These are phyloP conservation scores for Protobothrops mucrosquamatus DNA, from an alignment of 2,113 vertebrate genomes.

Conservation along the genomic window DNA sequence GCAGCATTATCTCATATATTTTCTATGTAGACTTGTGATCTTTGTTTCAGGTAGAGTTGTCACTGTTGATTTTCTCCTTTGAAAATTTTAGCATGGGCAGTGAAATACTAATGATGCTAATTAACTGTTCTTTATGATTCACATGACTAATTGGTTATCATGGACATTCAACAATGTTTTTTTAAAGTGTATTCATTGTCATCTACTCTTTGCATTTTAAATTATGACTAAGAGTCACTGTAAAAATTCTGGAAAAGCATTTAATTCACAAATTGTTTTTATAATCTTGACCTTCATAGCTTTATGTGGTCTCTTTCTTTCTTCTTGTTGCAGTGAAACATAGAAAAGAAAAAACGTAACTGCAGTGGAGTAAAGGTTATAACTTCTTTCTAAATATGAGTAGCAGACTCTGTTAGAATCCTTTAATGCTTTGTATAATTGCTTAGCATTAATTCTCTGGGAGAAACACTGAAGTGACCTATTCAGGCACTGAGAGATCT, in stretches of 20 bases:
- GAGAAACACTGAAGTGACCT: constrained; percentile 38
- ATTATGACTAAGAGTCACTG: constrained; percentile 48
- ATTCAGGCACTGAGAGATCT: constrained; percentile 4
- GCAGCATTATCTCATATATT: background rate
- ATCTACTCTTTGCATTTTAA: constrained; percentile 25
- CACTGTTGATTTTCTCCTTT: background rate
- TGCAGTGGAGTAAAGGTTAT: background rate
- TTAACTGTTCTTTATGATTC: background rate
- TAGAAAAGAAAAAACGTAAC: background rate
- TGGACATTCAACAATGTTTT: background rate
- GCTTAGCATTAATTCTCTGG: constrained; percentile 44
- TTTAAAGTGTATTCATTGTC: background rate
- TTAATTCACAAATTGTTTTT: constrained; percentile 58
- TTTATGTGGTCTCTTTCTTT: constrained; percentile 48
- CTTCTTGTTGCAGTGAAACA: constrained; percentile 8
- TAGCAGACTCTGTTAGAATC: constrained; percentile 36
- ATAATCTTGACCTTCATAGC: constrained; percentile 54
- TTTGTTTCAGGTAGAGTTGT: background rate
- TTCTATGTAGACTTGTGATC: background rate
- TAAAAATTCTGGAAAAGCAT: constrained; percentile 31
- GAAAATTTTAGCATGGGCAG: background rate
- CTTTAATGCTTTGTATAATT: constrained; percentile 59
- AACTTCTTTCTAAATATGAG: constrained; percentile 34
- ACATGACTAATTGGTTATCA: background rate
- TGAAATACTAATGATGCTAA: background rate